These are phyloP conservation scores for Morone chrysops DNA, from an alignment of 2,113 vertebrate species.

Conservation along the genomic window DNA sequence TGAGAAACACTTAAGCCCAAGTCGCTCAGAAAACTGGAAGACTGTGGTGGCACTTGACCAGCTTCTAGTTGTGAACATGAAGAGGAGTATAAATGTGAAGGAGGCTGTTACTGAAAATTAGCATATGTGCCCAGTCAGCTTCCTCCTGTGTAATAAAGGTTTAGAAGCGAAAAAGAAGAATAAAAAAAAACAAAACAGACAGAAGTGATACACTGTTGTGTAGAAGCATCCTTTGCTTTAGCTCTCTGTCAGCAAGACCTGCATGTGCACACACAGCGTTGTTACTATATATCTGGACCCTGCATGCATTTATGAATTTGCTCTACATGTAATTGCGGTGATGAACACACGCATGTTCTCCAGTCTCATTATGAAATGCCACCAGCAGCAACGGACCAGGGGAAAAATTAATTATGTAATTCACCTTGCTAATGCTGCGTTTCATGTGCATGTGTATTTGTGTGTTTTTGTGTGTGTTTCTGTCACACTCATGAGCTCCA, in stretches of 20 bases:
- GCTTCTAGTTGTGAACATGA: not conserved
- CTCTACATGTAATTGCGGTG: not conserved
- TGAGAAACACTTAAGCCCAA: conserved; percentile 21
- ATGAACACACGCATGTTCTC: conserved; percentile 28
- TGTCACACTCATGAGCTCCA: conserved; percentile 46
- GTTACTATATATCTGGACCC: not conserved
- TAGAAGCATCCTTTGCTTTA: not conserved
- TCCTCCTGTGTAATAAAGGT: conserved; percentile 29
- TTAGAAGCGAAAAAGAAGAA: not conserved
- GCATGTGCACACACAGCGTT: not conserved
- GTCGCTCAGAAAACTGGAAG: not conserved
- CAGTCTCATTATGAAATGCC: conserved; percentile 62
- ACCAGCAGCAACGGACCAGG: conserved; percentile 45
- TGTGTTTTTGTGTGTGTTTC: conserved; percentile 31
- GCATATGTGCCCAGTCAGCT: conserved; percentile 42
- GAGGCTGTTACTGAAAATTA: conserved; percentile 29
- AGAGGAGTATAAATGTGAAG: conserved; percentile 2
- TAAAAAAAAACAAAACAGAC: not conserved
- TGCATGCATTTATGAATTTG: not conserved
- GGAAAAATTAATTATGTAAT: conserved; percentile 58
- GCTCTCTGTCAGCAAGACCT: not conserved
- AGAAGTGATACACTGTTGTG: conserved; percentile 31
- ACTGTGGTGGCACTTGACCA: conserved; percentile 1
- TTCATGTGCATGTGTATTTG: conserved; percentile 26
- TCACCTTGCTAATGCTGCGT: conserved; percentile 52